These are phyloP conservation scores for Pogonomyrmex barbatus DNA, from an alignment of 1,140 invertebrate species.

Conservation along the genomic window DNA sequence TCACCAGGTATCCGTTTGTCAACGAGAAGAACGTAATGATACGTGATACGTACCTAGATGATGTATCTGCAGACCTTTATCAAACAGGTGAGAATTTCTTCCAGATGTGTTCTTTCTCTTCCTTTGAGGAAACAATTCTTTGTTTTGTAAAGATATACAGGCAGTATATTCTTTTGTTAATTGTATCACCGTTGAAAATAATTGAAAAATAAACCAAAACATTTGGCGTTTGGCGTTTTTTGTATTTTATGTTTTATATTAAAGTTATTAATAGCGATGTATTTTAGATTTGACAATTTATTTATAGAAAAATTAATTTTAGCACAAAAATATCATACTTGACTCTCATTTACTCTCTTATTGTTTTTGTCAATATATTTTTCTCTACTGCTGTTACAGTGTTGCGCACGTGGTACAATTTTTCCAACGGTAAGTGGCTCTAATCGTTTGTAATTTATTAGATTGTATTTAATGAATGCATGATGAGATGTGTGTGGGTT, in stretches of 20 bases:
- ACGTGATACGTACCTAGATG: slow-evolving; percentile 19
- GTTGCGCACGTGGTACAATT: slow-evolving; percentile 63
- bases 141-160: neutral
- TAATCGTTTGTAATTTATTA: slow-evolving; percentile 7
- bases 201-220: no score
- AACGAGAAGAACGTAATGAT: neutral
- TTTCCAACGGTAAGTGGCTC: slow-evolving; percentile 61
- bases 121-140: neutral
- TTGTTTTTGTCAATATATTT: no score
- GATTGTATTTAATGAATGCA: neutral
- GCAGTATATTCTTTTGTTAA: neutral
- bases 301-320: no score
- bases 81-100: slow-evolving; percentile 25
- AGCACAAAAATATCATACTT: no score
- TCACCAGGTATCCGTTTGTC: neutral
- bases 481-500: neutral
- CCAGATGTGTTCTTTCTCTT: neutral
- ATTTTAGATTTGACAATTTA: no score
- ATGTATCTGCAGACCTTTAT: slow-evolving; percentile 11
- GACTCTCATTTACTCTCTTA: no score
- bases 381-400: slow-evolving; percentile 58
- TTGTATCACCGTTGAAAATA: no score
- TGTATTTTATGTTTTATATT: no score
- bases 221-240: no score
- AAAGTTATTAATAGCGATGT: no score